Evolutionary conservation across 1,140 invertebrate species (phyloP).

Genomic region (Lordiphosa collinella): DNA sequence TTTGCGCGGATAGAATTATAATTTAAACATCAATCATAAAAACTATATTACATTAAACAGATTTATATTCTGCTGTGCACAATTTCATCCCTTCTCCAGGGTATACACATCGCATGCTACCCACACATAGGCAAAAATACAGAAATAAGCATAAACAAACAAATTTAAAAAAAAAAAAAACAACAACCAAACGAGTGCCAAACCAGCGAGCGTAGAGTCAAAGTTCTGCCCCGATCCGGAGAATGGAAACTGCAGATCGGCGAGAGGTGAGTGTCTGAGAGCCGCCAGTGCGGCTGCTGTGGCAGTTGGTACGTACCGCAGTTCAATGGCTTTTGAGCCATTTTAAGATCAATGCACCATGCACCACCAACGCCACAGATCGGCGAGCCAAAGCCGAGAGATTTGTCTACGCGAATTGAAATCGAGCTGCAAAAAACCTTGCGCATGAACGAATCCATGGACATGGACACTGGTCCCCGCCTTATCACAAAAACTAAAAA

Average conservation of each 20-base stretch:
- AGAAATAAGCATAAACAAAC: neutral
- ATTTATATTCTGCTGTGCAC: no score
- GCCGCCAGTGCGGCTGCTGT: slow-evolving; percentile 14
- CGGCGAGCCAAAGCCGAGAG: slow-evolving; percentile 18
- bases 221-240: slow-evolving; percentile 16
- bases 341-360: slow-evolving; percentile 78
- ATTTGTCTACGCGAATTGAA: slow-evolving; percentile 8
- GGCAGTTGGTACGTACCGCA: slow-evolving; percentile 22
- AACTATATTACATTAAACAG: no score
- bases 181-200: neutral
- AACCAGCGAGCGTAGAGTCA: neutral
- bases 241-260: slow-evolving; percentile 9
- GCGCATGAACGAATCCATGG: slow-evolving; percentile 79
- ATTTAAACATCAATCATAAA: no score
- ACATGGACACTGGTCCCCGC: slow-evolving; percentile 59
- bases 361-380: slow-evolving; percentile 24
- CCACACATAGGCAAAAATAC: neutral
- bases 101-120: no score
- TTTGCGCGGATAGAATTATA: no score
- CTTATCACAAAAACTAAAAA: slow-evolving; percentile 21
- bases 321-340: slow-evolving; percentile 79
- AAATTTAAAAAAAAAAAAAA: neutral
- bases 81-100: no score
- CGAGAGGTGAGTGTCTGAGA: neutral
- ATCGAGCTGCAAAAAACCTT: slow-evolving; percentile 63